Percentiles rank a stretch among this genome's conserved stretches.
Evolutionary conservation across 2,113 vertebrate species (phyloP).

Genomic region (Sebastes fasciatus): DNA sequence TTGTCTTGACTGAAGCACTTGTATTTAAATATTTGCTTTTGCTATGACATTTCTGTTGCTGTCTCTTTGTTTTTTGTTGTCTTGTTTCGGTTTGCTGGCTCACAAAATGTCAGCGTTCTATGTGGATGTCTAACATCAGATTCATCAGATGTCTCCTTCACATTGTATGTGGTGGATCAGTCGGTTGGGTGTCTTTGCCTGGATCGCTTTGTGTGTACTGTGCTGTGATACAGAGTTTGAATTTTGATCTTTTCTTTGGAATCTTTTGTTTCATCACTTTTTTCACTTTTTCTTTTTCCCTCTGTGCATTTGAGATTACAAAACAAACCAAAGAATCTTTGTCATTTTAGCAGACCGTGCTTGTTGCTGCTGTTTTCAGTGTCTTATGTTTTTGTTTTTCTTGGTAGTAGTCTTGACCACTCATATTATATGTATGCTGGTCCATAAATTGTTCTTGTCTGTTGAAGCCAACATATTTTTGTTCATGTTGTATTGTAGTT

Average conservation of each 20-base stretch:
- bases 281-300: neutral
- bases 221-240: neutral
- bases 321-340: neutral
- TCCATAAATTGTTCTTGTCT: neutral
- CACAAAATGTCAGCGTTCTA: constrained; percentile 3
- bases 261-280: neutral
- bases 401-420: neutral
- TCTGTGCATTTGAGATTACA: neutral
- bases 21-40: neutral
- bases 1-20: neutral
- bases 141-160: neutral
- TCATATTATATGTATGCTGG: neutral
- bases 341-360: neutral
- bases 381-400: neutral
- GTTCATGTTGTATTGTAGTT: constrained; percentile 6
- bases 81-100: constrained; percentile 5
- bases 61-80: constrained; percentile 1
- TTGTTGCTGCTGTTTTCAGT: neutral
- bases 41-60: neutral
- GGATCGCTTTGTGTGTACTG: neutral
- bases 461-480: neutral
- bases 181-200: neutral
- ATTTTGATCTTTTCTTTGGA: neutral
- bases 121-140: neutral
- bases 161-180: neutral